These are phyloP conservation scores for Pemphigus obesinymphae DNA, from an alignment of 1,140 invertebrate species.

Conservation along the genomic window DNA sequence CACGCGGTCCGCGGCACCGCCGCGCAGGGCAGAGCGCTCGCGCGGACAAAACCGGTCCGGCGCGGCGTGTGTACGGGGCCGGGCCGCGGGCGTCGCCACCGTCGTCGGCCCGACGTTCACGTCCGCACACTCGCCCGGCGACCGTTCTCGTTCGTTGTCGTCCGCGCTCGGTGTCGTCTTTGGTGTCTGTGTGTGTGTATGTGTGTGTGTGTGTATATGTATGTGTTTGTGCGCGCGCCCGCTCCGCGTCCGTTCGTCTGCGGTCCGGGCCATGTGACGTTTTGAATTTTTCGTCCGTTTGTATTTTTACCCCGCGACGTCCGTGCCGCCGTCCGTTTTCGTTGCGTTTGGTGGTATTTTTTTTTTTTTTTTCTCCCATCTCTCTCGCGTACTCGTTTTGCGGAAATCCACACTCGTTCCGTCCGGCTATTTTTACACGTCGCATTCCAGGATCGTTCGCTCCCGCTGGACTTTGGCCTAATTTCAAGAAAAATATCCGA, in stretches of 20 bases:
- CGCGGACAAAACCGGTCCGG: not conserved
- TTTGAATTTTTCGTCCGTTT: constrained; percentile 15
- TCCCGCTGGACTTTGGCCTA: constrained; percentile 13
- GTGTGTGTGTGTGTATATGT: too few species aligned
- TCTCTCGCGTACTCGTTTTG: too few species aligned
- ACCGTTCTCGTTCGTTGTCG: not conserved
- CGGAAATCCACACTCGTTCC: not conserved
- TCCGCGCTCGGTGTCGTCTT: not conserved
- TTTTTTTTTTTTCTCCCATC: too few species aligned
- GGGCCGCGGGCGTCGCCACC: not conserved
- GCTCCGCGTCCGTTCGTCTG: not conserved
- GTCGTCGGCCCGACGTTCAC: not conserved
- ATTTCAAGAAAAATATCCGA: constrained; percentile 7
- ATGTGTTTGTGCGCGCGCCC: not conserved
- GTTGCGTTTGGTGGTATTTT: too few species aligned
- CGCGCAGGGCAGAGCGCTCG: not conserved
- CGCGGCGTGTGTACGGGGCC: too few species aligned
- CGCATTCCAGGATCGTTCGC: constrained; percentile 7
- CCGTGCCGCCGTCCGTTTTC: not conserved
- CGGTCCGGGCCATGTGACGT: not conserved
- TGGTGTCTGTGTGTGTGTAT: not conserved
- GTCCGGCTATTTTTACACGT: not conserved
- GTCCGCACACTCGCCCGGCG: too few species aligned
- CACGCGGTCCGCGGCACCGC: not conserved
- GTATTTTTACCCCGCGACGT: not conserved